Base-by-base conservation (phyloP, 2,113 vertebrate genomes). In the Passer domesticus region DNA sequence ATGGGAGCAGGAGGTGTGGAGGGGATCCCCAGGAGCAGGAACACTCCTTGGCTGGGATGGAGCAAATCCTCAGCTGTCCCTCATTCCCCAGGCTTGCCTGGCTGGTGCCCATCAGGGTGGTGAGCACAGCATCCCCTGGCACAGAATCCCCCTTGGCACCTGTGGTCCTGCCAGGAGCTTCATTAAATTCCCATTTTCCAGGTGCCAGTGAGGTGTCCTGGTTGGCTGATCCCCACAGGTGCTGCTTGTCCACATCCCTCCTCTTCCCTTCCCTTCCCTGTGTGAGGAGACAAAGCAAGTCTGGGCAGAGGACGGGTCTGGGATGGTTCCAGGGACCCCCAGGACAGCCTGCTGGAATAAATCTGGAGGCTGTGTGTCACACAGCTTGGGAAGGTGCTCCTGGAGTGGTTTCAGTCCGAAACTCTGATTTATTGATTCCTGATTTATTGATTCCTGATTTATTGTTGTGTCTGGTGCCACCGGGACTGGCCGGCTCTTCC, bases 11-110 rank as follows among this genome's bases (percentile, higher is more conserved):
- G 41, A 24, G 82, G 50, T 16, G 23, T 30, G 63, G 35, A 69
- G 75, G 72, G 89, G 58, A 50, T 87, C 78, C 68, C 68, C 10
- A 4, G 55, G 79, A 76, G 63, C 3, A 5, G 63, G 39, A 75
- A 21, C 0, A 5, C 60, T 83, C 11, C 0, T 35, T 24, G 33
- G 18, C 11, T 0, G 1, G 52, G 25, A 37, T 37, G 35, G 2
- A 43, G 69, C 22, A 52, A 14, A 37, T 28, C 58, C 67, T 70
- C 37, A 5, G 37, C 80, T 62, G 10, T 31, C 18, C 74, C 64
- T 46, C 64, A 2, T 53, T 22, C 21, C 64, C 73, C 9, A 9
- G 47, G 33, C 46, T 13, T 52, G 35, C 30, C 5, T 0, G 2
- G 76, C 6, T 50, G 83, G 43, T 27, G 56, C 24, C 30, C 66